phyloP scores from a whole-genome alignment of 1,140 invertebrate species.

The Drosophila kohkoa region DNA sequence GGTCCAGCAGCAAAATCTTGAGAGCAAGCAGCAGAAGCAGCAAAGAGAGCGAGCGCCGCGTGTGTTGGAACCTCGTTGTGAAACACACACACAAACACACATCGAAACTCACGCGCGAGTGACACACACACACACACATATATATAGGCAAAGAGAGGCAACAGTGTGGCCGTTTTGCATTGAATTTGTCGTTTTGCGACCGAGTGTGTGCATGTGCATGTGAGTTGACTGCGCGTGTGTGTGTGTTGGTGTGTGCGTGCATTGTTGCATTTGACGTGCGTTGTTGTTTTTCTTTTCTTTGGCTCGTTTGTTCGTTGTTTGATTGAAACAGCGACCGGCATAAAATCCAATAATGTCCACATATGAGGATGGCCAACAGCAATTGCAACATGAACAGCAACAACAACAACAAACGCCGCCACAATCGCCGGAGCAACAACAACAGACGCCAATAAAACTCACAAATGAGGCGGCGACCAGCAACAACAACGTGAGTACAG shows the following conservation, averaged over 20 bases:
- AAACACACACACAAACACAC: slow-evolving; percentile 22
- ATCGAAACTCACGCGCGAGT: not conserved
- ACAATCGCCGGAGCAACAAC: slow-evolving; percentile 16
- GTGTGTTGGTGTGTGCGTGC: slow-evolving; percentile 14
- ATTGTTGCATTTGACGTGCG: slow-evolving; percentile 43
- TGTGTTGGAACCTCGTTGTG: slow-evolving; percentile 54
- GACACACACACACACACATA: slow-evolving; percentile 3
- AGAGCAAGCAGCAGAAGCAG: slow-evolving; percentile 5
- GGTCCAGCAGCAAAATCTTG: slow-evolving; percentile 31
- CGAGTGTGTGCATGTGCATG: not conserved
- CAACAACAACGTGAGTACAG: slow-evolving; percentile 47
- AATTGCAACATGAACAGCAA: slow-evolving; percentile 25
- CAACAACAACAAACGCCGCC: slow-evolving; percentile 14
- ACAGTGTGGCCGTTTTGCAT: slow-evolving; percentile 61
- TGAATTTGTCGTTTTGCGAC: slow-evolving; percentile 25
- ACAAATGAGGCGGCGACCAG: slow-evolving; percentile 26
- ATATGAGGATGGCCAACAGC: slow-evolving; percentile 58
- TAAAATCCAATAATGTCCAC: slow-evolving; percentile 66
- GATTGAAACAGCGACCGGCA: slow-evolving; percentile 49
- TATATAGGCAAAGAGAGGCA: slow-evolving; percentile 25
- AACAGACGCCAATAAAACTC: slow-evolving; percentile 35
- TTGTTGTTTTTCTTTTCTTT: slow-evolving; percentile 39
- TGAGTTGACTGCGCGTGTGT: slow-evolving; percentile 13
- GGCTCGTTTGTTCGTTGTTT: too few relatives aligned
- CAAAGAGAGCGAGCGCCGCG: slow-evolving; percentile 43